These are phyloP conservation scores for Drosophila bocqueti DNA, from an alignment of 1,140 invertebrate genomes.

Conservation along the genomic window DNA sequence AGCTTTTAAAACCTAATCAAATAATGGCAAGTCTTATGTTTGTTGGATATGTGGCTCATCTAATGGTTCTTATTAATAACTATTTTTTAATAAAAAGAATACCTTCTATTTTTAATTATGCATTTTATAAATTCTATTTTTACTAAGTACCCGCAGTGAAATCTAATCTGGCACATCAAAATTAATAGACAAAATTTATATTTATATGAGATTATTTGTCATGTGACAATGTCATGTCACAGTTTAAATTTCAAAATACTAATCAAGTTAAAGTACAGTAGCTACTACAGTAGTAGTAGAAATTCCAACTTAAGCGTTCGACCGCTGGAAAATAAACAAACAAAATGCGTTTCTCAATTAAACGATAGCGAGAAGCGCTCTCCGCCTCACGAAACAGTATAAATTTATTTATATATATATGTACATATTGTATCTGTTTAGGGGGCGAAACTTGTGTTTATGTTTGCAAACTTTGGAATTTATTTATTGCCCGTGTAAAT, in stretches of 20 bases:
- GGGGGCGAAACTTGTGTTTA: neutral
- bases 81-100: no score
- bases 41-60: neutral
- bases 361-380: neutral
- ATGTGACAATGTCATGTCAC: neutral
- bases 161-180: neutral
- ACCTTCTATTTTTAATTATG: neutral
- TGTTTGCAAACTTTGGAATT: constrained; percentile 17
- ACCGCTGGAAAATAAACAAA: constrained; percentile 4
- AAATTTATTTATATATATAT: neutral
- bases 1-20: neutral
- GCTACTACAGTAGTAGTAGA: no score
- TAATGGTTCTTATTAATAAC: neutral
- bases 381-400: neutral
- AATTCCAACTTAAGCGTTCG: constrained; percentile 8
- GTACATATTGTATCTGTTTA: neutral
- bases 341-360: constrained; percentile 5
- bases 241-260: neutral
- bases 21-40: no score
- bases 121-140: neutral
- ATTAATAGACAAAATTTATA: neutral
- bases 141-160: no score
- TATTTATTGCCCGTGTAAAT: constrained; percentile 16
- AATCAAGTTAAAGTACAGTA: neutral
- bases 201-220: neutral